Evolutionary conservation across 2,113 vertebrate genomes (phyloP), one percentile per base, ranked within the genome.

Genomic region (Eudorcas thomsonii): DNA sequence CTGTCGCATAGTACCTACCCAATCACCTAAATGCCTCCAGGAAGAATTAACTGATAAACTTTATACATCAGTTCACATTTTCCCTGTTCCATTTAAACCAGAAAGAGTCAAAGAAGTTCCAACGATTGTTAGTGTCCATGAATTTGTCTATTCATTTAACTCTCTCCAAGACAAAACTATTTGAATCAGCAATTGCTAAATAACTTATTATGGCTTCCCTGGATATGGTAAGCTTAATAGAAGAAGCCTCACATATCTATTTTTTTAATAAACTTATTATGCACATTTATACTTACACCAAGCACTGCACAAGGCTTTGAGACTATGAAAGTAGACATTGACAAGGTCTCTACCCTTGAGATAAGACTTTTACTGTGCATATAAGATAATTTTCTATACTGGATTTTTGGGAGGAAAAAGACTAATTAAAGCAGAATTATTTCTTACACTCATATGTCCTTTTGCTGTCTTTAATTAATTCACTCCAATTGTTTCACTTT

Each of bases 31-130:
- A 48, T 60, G 39, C 39, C 39, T 59, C 54, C 71, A 80, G 54
- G 45, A 78, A 45, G 74, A 81, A 91, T 15, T 62, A 50, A 60
- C 48, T n/a, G 77, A 81, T 60, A 6, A 48, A 13, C 10, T n/a
- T 62, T 11, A 19, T 21, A 81, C 13, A 15, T 87, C 95, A 88
- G 55, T 54, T 99, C 0, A 39, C 95, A 74, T 0, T 98, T 23
- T 71, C 99, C 99, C 99, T 99, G 98, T n/a, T 98, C 67, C 4
- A 98, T 98, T 97, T 98, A 98, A 55, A 98, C 96, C 81, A 99
- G 98, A 99, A 99, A 96, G 99, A 99, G 97, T 99, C 99, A 1
- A 99, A 99, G 81, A 98, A 99, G 91, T 99, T 99, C 57, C 98
- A 96, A 0, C 98, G 99, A 39, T 39, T 39, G 91, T 28, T 95